Conservation (phyloP, 2,888 invertebrate genomes). For the Phortica magna region DNA sequence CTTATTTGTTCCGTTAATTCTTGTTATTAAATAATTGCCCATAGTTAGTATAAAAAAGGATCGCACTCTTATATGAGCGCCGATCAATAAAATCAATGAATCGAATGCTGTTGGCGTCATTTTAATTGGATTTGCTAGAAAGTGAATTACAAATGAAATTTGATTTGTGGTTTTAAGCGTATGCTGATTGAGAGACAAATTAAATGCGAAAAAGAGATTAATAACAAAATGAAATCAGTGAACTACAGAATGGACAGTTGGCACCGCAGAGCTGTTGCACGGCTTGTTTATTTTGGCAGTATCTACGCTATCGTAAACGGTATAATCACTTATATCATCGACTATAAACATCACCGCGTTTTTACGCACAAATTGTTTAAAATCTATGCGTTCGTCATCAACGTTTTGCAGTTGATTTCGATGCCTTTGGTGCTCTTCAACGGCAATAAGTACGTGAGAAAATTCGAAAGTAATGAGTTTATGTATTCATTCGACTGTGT, state of each 20-base stretch:
- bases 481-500: not conserved
- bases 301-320: slow-evolving; percentile 1
- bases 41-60: too few species aligned
- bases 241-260: not conserved
- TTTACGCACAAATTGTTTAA: not conserved
- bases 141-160: not conserved
- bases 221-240: too few species aligned
- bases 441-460: not conserved
- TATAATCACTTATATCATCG: not conserved
- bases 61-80: not conserved
- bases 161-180: not conserved
- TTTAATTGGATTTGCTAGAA: not conserved
- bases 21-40: too few species aligned
- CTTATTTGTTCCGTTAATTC: too few species aligned
- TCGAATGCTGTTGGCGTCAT: not conserved
- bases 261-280: not conserved
- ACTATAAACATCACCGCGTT: not conserved
- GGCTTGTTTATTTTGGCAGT: not conserved
- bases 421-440: not conserved
- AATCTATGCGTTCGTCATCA: not conserved
- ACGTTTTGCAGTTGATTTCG: not conserved
- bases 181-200: too few species aligned
- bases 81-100: not conserved
- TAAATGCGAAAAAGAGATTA: too few species aligned
- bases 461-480: not conserved